phyloP scores from a whole-genome alignment of 2,888 invertebrate species.

The Meteorus cinctellus region DNA sequence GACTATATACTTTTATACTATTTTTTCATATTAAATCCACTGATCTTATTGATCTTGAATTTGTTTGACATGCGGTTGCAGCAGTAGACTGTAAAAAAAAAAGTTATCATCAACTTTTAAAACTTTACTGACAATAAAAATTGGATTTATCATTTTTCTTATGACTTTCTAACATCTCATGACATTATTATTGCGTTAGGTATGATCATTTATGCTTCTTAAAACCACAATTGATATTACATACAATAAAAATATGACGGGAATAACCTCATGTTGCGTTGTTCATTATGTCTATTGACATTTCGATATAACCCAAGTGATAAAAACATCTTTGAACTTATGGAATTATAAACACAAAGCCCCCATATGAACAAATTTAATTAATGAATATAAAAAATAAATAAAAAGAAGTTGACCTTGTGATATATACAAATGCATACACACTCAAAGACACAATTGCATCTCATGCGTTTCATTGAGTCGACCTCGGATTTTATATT shows the following conservation, averaged over 20 bases:
- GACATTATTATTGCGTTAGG: neutral
- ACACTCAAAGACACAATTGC: neutral
- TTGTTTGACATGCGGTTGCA: neutral
- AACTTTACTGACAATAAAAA: conserved; percentile 1
- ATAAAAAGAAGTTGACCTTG: conserved; percentile 33
- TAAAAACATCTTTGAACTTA: neutral
- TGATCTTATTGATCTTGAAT: neutral
- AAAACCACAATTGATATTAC: neutral
- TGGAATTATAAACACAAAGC: neutral
- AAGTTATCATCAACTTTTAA: neutral
- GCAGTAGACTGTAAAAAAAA: neutral
- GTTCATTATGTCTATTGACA: neutral
- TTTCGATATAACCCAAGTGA: neutral
- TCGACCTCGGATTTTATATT: conserved; percentile 22
- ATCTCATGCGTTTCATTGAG: conserved; percentile 1
- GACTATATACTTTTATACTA: neutral
- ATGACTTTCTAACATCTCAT: neutral
- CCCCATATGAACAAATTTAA: neutral
- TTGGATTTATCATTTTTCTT: neutral
- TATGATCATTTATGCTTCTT: neutral
- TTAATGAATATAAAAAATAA: conserved; percentile 9
- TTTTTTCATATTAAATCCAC: neutral
- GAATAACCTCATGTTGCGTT: neutral
- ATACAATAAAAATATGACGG: neutral
- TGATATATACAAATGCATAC: conserved; percentile 16